phyloP scores from a whole-genome alignment of 2,797 vertebrate genomes.

The Propithecus deckenii region DNA sequence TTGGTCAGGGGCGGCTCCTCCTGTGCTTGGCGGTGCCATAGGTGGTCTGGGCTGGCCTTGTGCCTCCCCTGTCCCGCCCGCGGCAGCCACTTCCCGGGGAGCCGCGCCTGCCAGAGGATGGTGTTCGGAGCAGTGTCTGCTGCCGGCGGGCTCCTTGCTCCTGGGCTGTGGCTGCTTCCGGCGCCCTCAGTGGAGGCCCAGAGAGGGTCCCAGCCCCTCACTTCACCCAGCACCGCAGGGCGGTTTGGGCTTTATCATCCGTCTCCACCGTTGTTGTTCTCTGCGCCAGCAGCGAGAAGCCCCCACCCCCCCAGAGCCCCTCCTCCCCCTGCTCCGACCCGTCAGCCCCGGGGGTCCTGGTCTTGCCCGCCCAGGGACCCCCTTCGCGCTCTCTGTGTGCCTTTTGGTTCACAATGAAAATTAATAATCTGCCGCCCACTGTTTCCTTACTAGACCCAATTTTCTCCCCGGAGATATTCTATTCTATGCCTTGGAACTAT shows the following conservation, averaged over 20 bases:
- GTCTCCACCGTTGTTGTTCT: background rate
- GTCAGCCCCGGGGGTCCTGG: too few species aligned
- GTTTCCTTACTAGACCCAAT: background rate
- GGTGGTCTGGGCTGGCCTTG: background rate
- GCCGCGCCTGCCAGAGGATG: rapidly evolving
- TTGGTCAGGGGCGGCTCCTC: background rate
- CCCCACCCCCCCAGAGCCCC: background rate
- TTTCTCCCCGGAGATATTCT: background rate
- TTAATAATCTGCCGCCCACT: background rate
- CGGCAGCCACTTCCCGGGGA: background rate
- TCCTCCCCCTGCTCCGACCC: too few species aligned
- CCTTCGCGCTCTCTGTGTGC: background rate
- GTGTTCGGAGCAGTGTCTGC: background rate
- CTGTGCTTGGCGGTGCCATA: too few species aligned
- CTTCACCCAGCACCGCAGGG: rapidly evolving
- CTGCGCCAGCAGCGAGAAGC: too few species aligned
- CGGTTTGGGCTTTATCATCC: too few species aligned
- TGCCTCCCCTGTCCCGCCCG: background rate
- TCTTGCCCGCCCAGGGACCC: background rate
- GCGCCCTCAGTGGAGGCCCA: background rate
- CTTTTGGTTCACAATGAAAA: background rate
- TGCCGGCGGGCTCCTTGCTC: too few species aligned
- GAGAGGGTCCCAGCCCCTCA: too few species aligned
- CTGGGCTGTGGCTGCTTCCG: background rate
- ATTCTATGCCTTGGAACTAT: background rate